These are phyloP conservation scores for Clarias laeviceps DNA, from an alignment of 2,797 vertebrate genomes.

Conservation along the genomic window DNA sequence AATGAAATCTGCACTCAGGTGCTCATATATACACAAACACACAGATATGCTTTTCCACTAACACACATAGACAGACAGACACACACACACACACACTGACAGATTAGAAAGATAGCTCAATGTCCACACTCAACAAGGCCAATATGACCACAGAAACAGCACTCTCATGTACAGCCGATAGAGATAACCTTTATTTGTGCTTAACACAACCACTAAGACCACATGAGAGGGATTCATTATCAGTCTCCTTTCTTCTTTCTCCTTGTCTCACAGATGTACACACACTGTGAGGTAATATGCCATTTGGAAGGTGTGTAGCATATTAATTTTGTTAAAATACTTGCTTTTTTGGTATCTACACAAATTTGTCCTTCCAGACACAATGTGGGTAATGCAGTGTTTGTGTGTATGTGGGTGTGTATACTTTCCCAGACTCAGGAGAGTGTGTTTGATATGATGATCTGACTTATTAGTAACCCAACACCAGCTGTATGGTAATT, in stretches of 20 bases:
- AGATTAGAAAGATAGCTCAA: constrained; percentile 23
- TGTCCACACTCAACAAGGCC: constrained; percentile 32
- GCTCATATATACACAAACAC: constrained; percentile 36
- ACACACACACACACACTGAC: neutral
- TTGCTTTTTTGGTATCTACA: neutral
- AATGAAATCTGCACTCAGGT: constrained; percentile 80
- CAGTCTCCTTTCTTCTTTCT: neutral
- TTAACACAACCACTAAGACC: constrained; percentile 50
- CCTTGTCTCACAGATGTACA: neutral
- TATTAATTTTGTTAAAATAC: constrained; percentile 35
- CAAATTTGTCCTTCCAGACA: constrained; percentile 15
- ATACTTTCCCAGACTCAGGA: constrained; percentile 29
- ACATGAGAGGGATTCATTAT: constrained; percentile 32
- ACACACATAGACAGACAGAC: neutral
- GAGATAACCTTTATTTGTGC: constrained; percentile 51
- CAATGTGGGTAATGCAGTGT: constrained; percentile 23
- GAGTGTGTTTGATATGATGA: constrained; percentile 41
- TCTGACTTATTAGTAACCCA: constrained; percentile 54
- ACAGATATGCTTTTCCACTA: neutral
- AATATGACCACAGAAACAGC: constrained; percentile 52
- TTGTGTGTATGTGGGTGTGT: constrained; percentile 64
- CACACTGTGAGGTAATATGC: neutral
- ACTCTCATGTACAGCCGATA: constrained; percentile 25
- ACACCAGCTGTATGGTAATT: constrained; percentile 71
- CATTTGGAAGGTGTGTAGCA: constrained; percentile 14